A percentile compares a stretch with the other conserved stretches of the same genome.
phyloP scores from a whole-genome alignment of 2,113 vertebrate species.

The Corythornis vintsioides region DNA sequence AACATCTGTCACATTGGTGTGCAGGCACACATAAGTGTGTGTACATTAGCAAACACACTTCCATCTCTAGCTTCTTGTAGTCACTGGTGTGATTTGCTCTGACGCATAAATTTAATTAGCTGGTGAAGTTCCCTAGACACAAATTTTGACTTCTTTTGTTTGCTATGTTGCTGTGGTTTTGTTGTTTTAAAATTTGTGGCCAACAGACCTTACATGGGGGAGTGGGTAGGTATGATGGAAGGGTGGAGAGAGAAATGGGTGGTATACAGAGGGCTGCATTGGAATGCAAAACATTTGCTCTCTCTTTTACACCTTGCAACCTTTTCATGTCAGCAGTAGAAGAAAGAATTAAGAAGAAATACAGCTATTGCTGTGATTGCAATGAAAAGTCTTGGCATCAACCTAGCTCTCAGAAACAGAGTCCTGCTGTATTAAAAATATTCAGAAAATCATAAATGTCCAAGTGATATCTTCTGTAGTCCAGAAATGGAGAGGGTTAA shows the following conservation, averaged over 20 bases:
- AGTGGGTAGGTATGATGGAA: too few relatives aligned
- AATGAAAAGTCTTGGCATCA: not conserved
- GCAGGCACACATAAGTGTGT: not conserved
- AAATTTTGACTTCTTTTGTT: not conserved
- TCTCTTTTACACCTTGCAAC: not conserved
- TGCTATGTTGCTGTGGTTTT: too few relatives aligned
- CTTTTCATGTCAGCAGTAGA: not conserved
- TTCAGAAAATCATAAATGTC: not conserved
- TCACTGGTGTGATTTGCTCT: not conserved
- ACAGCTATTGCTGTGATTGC: not conserved
- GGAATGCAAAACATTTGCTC: not conserved
- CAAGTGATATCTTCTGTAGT: not conserved
- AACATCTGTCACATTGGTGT: not conserved
- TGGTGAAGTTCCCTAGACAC: not conserved
- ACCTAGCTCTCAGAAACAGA: not conserved
- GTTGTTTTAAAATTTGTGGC: not conserved
- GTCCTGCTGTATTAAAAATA: not conserved
- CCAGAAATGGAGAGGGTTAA: not conserved
- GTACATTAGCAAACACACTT: not conserved
- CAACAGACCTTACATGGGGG: not conserved
- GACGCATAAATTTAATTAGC: conserved; percentile 14
- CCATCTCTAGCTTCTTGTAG: not conserved
- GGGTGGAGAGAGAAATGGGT: too few relatives aligned
- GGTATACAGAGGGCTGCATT: not conserved
- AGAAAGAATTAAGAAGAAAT: not conserved